A percentile compares a stretch with the other conserved stretches of the same genome.
Evolutionary conservation across 2,888 invertebrate species (phyloP).

Genomic region (Drosophila nigricruria): DNA sequence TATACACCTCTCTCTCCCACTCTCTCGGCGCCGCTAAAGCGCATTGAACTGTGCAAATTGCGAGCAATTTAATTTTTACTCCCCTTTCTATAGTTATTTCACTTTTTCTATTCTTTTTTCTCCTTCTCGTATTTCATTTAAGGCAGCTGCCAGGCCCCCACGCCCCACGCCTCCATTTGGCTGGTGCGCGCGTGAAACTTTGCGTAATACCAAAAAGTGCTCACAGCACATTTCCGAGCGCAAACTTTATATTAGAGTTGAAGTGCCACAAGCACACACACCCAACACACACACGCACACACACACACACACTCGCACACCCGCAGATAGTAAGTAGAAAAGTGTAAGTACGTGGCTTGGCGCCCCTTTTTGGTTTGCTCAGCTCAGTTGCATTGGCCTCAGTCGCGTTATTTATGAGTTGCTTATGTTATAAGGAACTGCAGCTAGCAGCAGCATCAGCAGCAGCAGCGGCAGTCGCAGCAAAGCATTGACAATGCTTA

Average conservation of each 20-base stretch:
- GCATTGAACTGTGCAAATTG: slow-evolving; percentile 82
- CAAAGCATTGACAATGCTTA: slow-evolving; percentile 52
- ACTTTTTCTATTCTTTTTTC: slow-evolving; percentile 15
- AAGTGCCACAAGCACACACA: slow-evolving; percentile 69
- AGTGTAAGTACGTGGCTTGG: slow-evolving; percentile 70
- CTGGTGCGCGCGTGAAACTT: slow-evolving; percentile 58
- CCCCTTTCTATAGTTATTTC: slow-evolving; percentile 25
- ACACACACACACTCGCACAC: slow-evolving; percentile 15
- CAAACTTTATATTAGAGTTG: slow-evolving; percentile 79
- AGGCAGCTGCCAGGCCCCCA: slow-evolving; percentile 51
- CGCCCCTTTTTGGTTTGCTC: slow-evolving; percentile 9
- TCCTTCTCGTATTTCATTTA: slow-evolving; percentile 43
- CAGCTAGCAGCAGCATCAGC: slow-evolving; percentile 34
- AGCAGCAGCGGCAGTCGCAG: slow-evolving; percentile 32
- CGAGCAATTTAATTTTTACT: slow-evolving; percentile 77
- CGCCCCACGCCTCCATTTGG: slow-evolving; percentile 3
- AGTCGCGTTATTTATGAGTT: slow-evolving; percentile 76
- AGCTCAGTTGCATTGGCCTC: slow-evolving; percentile 55
- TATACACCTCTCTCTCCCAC: too few relatives aligned
- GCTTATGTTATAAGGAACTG: slow-evolving; percentile 76
- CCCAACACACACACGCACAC: slow-evolving; percentile 14
- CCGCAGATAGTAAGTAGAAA: slow-evolving; percentile 60
- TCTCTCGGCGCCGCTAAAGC: slow-evolving; percentile 56
- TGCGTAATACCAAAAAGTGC: slow-evolving; percentile 80
- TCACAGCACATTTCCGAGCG: slow-evolving; percentile 76